Evolutionary conservation across 53 echinoderm and acorn worm species (phyloP), one percentile per base, ranked within the genome.

Genomic region (Temnopleurus reevesii): DNA sequence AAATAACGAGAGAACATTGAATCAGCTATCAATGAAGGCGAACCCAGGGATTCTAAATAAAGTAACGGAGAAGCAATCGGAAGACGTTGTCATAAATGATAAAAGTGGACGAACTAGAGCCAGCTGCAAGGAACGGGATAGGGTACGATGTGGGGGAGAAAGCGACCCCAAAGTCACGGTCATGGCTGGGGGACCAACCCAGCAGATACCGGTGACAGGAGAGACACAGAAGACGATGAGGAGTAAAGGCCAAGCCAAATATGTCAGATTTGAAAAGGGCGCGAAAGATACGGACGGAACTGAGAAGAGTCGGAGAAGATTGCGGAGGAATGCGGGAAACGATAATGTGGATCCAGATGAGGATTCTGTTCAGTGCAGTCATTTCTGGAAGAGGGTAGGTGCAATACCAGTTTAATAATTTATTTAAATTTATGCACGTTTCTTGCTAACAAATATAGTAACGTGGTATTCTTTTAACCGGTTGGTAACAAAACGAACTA

Each of bases 1-100:
- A 41, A 71, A n/a, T 41, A 71, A 71, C 71, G 71, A 36, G n/a
- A n/a, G n/a, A n/a, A n/a, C n/a, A n/a, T n/a, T n/a, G 28, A 71
- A 71, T 38, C 23, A 41, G 36, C 2, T 36, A 4, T 38, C 71
- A n/a, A 2, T 8, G n/a, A 41, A 63, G 43, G 41, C 21, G 0
- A 38, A 12, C 41, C 21, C 21, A 71, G 36, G n/a, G 28, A 8
- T 71, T 41, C 36, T 36, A 43, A 21, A 7, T 38, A 12, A n/a
- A 38, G 41, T n/a, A n/a, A 38, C 4, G 12, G 23, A 21, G 71
- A 41, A 71, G 19, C 71, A 71, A 38, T 8, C 6, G 38, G 41
- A 21, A 19, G 5, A 38, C 2, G 8, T 13, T 3, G 18, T 33
- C 21, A 8, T 36, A 38, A 5, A 35, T 1, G 31, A 36, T 35